Conservation (phyloP, 2,888 invertebrate genomes). For the Gonocerus acuteangulatus region DNA sequence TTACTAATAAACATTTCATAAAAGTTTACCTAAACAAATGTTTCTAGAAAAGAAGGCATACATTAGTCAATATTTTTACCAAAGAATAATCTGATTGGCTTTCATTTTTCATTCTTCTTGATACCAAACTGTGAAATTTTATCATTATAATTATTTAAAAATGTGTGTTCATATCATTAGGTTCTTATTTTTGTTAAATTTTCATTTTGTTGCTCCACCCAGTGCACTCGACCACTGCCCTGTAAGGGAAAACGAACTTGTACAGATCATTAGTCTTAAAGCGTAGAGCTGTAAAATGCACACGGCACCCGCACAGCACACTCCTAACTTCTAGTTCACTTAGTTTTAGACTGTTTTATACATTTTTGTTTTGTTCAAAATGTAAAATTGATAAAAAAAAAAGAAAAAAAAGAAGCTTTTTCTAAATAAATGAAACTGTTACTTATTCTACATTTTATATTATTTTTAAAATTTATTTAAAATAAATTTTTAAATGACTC, state of each 20-base stretch:
- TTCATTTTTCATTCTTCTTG: neutral
- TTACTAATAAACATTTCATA: too few species aligned
- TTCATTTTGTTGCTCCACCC: constrained; percentile 11
- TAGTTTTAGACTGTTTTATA: constrained; percentile 32
- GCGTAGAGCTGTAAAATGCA: constrained; percentile 29
- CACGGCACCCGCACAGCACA: constrained; percentile 32
- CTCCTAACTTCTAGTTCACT: constrained; percentile 28
- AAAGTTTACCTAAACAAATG: too few species aligned
- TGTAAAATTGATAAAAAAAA: constrained; percentile 3
- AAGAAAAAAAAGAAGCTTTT: constrained; percentile 7
- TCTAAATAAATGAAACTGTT: constrained; percentile 13
- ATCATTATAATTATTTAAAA: neutral
- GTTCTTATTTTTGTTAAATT: constrained; percentile 5
- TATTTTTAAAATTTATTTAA: too few species aligned
- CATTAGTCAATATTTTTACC: too few species aligned
- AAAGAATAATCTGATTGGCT: constrained; percentile 15
- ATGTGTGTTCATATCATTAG: constrained; percentile 24
- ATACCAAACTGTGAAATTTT: too few species aligned
- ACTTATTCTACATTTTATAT: too few species aligned
- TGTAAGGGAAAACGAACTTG: constrained; percentile 25
- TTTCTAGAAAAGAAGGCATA: too few species aligned
- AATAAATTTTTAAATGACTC: too few species aligned
- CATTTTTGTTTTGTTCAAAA: constrained; percentile 26
- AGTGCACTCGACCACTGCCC: constrained; percentile 16
- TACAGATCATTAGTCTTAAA: constrained; percentile 28